Base-by-base conservation (phyloP, 1,140 invertebrate species). In the Drosophila kurseongensis region DNA sequence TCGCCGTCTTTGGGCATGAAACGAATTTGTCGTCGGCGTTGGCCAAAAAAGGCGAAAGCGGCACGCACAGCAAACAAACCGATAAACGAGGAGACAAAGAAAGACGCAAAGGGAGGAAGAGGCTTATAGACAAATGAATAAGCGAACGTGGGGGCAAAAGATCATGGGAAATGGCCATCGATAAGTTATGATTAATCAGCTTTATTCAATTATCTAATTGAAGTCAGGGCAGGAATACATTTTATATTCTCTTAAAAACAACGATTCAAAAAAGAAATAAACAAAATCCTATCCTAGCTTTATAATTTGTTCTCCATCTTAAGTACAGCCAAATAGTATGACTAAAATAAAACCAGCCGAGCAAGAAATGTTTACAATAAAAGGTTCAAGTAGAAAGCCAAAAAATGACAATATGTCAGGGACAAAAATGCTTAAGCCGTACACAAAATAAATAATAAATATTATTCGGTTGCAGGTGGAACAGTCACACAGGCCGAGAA, bases 11-110 rank as follows among this genome's bases (percentile, higher is more conserved):
- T 86, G 83, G 83, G 57, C 76, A 86, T 83, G 83, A 79, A 88
- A 61, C 67, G 82, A 88, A 88, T 88, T 88, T 79, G 78, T 88
- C 84, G 82, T 62, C 59, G 71, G 41, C 61, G 67, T 84, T 73
- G 54, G 29, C 81, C 67, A 47, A 75, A 79, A 79, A 82, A 68
- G 83, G 75, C 60, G 51, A 81, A 78, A 66, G 69, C 58, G 55
- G 65, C 62, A 82, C 69, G 62, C 61, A 75, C 51, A 67, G 51
- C 55, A 38, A 51, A 77, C 56, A 74, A 42, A 58, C 54, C 41
- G 48, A 65, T 48, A 52, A 55, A 66, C 16, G 36, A 54, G 38
- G 32, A 18, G 52, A 55, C 40, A 48, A 57, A 59, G 23, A 48
- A 35, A 47, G 4, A 51, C 45, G 38, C 52, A 23, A 32, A n/a